Base-by-base conservation (phyloP, 2,888 invertebrate species). In the Exocentrus adspersus region DNA sequence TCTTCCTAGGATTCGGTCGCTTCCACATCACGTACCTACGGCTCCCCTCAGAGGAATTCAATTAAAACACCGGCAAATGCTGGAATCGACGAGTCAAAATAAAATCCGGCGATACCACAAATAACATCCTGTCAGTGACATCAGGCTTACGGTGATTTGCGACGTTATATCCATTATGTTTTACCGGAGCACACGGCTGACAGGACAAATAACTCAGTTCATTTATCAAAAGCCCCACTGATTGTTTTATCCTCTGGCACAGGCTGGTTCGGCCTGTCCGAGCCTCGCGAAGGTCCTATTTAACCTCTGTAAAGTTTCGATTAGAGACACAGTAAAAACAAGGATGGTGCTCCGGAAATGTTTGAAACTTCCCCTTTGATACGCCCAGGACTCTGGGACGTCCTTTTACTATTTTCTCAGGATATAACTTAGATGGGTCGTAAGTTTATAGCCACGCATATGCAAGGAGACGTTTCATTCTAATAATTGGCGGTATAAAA, bases 191-290 rank as follows among this genome's bases (percentile, higher is more conserved):
- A 48, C 51, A 58, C 63, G 46, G 45, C 65, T 67, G 69, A 69
- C 67, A 68, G 70, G 67, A 71, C 71, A 68, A 69, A 73, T 66
- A 64, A 68, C 69, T 69, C 68, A 70, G 71, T 71, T 71, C 71
- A 72, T 73, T 69, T 69, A 69, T 71, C 67, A 68, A 69, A 72
- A 65, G 68, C 63, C 43, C 64, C 64, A 64, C 63, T 73, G 72
- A 72, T 72, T 73, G 71, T 73, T 73, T 72, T 71, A 69, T 54
- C 62, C 68, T 73, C 65, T 69, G 66, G 71, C 65, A 73, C 70
- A 66, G 70, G 62, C 71, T 70, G 69, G 67, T 65, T 67, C 70
- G 54, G 62, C 65, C 61, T 65, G 65, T 68, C 68, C 68, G 61
- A 63, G 62, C 65, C 62, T 14, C 1, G 24, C 57, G 50, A 60